Percentiles rank a stretch among this genome's conserved stretches.
phyloP scores from a whole-genome alignment of 2,888 invertebrate genomes.

The Dolichomitus sp. region DNA sequence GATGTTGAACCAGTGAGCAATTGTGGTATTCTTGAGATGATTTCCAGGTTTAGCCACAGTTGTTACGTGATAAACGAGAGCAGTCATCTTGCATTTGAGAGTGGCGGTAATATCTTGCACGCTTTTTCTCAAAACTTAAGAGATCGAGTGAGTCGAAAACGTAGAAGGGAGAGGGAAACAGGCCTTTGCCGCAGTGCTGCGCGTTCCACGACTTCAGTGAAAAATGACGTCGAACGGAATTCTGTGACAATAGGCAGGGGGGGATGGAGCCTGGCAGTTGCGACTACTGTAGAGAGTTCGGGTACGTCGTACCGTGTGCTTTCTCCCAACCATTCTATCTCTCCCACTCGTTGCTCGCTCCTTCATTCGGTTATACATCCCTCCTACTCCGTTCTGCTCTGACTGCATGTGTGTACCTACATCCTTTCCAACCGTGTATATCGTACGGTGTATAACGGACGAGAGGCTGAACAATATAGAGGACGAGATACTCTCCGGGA shows the following conservation, averaged over 20 bases:
- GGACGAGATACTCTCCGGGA: slow-evolving; percentile 69
- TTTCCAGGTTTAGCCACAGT: slow-evolving; percentile 22
- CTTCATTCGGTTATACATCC: slow-evolving; percentile 48
- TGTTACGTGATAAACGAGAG: slow-evolving; percentile 55
- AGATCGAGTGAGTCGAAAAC: slow-evolving; percentile 35
- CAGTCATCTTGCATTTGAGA: slow-evolving; percentile 50
- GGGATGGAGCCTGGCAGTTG: slow-evolving; percentile 63
- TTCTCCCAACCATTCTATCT: slow-evolving; percentile 50
- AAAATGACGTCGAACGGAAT: slow-evolving; percentile 71
- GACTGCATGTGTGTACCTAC: slow-evolving; percentile 50
- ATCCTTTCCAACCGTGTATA: slow-evolving; percentile 47
- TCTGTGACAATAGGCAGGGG: slow-evolving; percentile 68
- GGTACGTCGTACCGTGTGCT: slow-evolving; percentile 42
- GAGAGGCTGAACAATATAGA: slow-evolving; percentile 62
- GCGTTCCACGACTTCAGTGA: slow-evolving; percentile 63
- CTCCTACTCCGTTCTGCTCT: neutral
- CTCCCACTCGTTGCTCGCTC: slow-evolving; percentile 6
- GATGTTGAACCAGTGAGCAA: slow-evolving; percentile 26
- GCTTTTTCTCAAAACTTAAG: slow-evolving; percentile 58
- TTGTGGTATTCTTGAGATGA: slow-evolving; percentile 11
- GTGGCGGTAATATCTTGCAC: slow-evolving; percentile 54
- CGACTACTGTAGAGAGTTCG: slow-evolving; percentile 50
- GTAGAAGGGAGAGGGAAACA: slow-evolving; percentile 15
- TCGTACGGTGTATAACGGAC: slow-evolving; percentile 57
- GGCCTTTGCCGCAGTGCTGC: slow-evolving; percentile 54